Evolutionary conservation across 2,797 vertebrate species (phyloP), one percentile per base, ranked within the genome.

Genomic region (Brachymystax lenok): DNA sequence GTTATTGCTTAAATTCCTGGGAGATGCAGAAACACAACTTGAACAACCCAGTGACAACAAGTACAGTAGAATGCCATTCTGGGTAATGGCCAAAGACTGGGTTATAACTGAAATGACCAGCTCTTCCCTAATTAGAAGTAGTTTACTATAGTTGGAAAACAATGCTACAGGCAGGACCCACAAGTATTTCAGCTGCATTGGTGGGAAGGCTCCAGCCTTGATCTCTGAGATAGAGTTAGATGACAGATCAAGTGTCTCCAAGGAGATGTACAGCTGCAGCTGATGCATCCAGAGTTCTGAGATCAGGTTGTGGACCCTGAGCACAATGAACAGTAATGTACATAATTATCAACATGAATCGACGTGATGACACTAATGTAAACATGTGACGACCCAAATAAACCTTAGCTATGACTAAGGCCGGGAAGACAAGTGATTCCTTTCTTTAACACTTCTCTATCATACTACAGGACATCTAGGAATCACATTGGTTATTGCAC

Each of bases 1-100:
- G 89, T 99, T 99, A 90, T 99, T 99, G 92, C 96, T 99, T 89
- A 99, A 92, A 92, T 99, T 98, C 87, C 98, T 99, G 81, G 75
- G 78, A 87, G 77, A 86, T 79, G 71, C 10, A 78, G 71, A 84
- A 80, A 77, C 76, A 1, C 30, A 46, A 13, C 13, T 13, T 46
- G 2, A 63, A 63, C 21, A 63, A 24, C 1, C 59, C 56, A 59
- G 10, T 59, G n/a, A 21, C 56, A 46, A 46, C 40, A 21, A 21
- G 56, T 61, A n/a, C 2, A 61, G n/a, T 61, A 63, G 21, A 63
- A 63, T 24, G 24, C 19, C 40, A 10, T 46, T 46, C 40, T 46
- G 40, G 12, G 40, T 12, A 12, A 46, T 12, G 10, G 40, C 40
- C 40, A 46, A 46, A 46, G 10, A 46, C 40, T 46, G 40, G 52